Evolutionary conservation across 2,113 vertebrate species (phyloP).

Genomic region (Rhodinocichla rosea): DNA sequence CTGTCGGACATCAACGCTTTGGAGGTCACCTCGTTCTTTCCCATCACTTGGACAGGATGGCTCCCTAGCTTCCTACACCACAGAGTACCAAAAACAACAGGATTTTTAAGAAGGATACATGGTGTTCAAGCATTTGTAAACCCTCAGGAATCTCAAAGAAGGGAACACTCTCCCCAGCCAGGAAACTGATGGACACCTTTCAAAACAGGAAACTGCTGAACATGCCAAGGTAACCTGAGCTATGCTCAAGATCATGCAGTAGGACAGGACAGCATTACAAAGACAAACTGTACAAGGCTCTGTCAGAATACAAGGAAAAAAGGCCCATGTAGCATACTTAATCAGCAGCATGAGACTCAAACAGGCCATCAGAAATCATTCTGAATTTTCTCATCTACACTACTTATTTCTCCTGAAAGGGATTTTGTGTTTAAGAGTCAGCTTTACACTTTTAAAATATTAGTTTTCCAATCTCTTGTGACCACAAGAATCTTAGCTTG

Average conservation of each 20-base stretch:
- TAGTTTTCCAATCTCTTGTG: not conserved
- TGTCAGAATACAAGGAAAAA: not conserved
- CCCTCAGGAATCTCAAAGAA: not conserved
- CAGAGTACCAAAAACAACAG: not conserved
- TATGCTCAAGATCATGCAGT: not conserved
- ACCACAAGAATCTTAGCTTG: not conserved
- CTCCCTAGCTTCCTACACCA: not conserved
- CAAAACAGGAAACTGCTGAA: conserved; percentile 17
- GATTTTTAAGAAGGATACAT: not conserved
- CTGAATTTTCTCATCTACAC: not conserved
- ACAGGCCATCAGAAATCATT: not conserved
- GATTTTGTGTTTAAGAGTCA: not conserved
- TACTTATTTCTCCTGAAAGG: not conserved
- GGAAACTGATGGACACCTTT: not conserved
- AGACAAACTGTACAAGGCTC: not conserved
- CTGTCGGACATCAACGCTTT: accelerated
- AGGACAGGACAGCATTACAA: not conserved
- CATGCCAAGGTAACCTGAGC: not conserved
- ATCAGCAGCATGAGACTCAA: not conserved
- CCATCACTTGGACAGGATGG: not conserved
- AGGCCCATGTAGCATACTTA: not conserved
- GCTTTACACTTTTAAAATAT: not conserved
- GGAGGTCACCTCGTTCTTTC: not conserved
- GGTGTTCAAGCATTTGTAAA: not conserved
- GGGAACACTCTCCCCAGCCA: not conserved